These are phyloP conservation scores for Hemicentrotus pulcherrimus DNA, from an alignment of 35 echinoderm and acorn worm genomes.

Conservation along the genomic window DNA sequence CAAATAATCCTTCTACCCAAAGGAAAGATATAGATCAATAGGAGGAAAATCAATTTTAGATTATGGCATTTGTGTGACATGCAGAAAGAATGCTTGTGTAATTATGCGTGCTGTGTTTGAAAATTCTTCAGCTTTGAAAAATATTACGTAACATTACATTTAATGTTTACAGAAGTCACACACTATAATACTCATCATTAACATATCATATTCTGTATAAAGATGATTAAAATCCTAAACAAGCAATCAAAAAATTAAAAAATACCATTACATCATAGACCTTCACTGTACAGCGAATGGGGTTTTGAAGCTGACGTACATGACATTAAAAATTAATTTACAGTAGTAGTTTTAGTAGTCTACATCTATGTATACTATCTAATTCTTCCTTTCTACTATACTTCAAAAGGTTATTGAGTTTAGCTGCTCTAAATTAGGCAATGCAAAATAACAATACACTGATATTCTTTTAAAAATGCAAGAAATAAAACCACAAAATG, in stretches of 20 bases:
- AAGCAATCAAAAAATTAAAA: too few species aligned
- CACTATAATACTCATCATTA: too few species aligned
- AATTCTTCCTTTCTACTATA: neutral
- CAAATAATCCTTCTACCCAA: neutral
- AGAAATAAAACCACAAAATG: neutral
- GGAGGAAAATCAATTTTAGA: neutral
- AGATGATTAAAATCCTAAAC: too few species aligned
- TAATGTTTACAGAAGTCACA: too few species aligned
- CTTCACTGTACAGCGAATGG: neutral
- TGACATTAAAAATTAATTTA: neutral
- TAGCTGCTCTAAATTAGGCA: neutral
- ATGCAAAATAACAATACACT: neutral
- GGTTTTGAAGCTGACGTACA: neutral
- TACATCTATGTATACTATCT: neutral
- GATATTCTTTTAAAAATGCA: neutral
- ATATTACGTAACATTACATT: too few species aligned
- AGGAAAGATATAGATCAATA: neutral
- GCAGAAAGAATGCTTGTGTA: neutral
- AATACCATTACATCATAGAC: too few species aligned
- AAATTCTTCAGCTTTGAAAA: too few species aligned
- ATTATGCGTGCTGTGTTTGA: too few species aligned
- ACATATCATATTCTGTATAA: too few species aligned
- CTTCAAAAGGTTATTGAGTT: neutral
- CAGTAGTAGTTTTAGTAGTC: neutral
- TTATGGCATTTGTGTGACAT: neutral